Base-by-base conservation (phyloP, 2,797 vertebrate species). In the Chloroceryle inda region DNA sequence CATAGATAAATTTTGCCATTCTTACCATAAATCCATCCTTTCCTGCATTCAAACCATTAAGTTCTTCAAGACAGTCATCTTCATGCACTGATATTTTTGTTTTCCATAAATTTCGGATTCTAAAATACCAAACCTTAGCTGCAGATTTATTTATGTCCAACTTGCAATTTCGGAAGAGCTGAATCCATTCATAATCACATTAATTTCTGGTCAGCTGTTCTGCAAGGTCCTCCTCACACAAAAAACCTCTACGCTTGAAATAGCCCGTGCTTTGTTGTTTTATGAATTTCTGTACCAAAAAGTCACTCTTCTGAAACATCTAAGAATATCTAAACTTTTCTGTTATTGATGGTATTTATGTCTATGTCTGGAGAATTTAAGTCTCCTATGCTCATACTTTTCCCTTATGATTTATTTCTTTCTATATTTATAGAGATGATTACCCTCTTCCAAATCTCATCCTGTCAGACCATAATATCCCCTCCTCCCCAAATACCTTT, bases 401-500 rank as follows among this genome's bases (percentile, higher is more conserved):
- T 80, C 11, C 49, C 37, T 79, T 77, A 47, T 92, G 92, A 88
- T 89, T 95, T 94, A 85, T 94, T 95, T 94, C 18, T 94, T 68
- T 67, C 77, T 92, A 85, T 95, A 85, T 95, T 95, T 95, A 85
- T 91, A 89, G 87, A 94, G 33, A 83, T 94, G 56, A 91, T 91
- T 92, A 83, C 66, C 76, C 37, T 85, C 33, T 95, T 88, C 62
- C 85, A 88, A 91, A 88, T 95, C 85, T 88, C 56, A 85, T 49
- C 72, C n/a, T 91, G 64, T 88, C 75, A 91, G 56, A 77, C 53
- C n/a, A 26, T 74, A 88, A 88, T 85, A 91, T 69, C 38, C n/a
- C 49, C 56, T 92, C 88, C 56, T 83, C 23, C 62, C 47, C 78
- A 72, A 58, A 77, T 64, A 76, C 61, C 81, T 80, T 77, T 94